A percentile compares a stretch with the other conserved stretches of the same genome.
Evolutionary conservation across 2,113 vertebrate species (phyloP).

Genomic region (Poecile atricapillus): DNA sequence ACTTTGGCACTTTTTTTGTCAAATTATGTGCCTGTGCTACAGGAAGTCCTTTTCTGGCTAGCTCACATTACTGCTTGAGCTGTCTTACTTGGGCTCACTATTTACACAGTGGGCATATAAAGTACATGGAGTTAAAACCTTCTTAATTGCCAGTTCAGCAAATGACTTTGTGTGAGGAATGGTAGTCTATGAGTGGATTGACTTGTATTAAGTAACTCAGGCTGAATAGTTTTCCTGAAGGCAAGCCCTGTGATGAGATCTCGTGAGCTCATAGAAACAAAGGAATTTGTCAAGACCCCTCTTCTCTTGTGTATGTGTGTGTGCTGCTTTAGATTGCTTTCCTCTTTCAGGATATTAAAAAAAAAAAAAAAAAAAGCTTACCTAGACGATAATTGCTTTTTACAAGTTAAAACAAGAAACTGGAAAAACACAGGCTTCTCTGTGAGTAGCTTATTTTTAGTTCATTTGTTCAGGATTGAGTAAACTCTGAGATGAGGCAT

Average conservation of each 20-base stretch:
- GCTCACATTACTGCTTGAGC: background rate
- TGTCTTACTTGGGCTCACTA: background rate
- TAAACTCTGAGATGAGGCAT: background rate
- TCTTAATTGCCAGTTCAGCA: background rate
- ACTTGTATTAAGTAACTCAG: background rate
- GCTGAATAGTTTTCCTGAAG: background rate
- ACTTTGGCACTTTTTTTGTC: background rate
- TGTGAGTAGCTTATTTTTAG: conserved; percentile 9
- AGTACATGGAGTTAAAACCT: background rate
- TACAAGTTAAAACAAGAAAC: background rate
- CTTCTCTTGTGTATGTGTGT: background rate
- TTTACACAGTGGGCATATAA: background rate
- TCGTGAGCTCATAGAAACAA: background rate
- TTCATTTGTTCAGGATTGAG: background rate
- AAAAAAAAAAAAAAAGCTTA: background rate
- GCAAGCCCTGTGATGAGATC: background rate
- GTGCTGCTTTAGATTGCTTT: background rate
- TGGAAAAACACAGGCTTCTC: background rate
- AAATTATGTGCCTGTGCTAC: background rate
- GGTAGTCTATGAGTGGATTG: background rate
- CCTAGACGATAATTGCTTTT: background rate
- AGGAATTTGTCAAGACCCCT: background rate
- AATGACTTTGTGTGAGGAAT: background rate
- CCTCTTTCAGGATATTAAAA: background rate
- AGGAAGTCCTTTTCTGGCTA: background rate